These are phyloP conservation scores for Meloe dianella DNA, from an alignment of 2,888 invertebrate species.

Conservation along the genomic window DNA sequence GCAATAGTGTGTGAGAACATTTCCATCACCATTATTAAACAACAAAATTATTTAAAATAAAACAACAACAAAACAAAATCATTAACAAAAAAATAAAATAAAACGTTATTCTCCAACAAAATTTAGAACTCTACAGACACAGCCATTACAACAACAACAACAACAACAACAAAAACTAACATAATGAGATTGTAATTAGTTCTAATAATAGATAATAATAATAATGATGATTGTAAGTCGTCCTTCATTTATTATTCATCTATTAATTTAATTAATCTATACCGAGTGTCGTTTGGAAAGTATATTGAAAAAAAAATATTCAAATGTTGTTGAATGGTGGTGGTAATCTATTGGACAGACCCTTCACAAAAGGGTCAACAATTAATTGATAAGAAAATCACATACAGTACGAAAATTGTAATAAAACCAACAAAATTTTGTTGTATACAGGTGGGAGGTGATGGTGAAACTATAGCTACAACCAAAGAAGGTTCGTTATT, in stretches of 20 bases:
- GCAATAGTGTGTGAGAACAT: background rate
- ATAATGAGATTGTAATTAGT: background rate
- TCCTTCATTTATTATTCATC: background rate
- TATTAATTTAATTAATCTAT: background rate
- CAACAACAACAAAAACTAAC: background rate
- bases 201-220: constrained; percentile 4
- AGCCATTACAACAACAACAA: background rate
- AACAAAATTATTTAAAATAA: background rate
- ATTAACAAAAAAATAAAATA: background rate
- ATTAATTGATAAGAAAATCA: constrained; percentile 50
- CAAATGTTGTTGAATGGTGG: constrained; percentile 66
- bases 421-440: constrained; percentile 54
- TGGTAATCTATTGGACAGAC: constrained; percentile 70
- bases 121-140: background rate
- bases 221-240: constrained; percentile 15
- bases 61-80: background rate
- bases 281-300: constrained; percentile 25
- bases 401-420: constrained; percentile 56
- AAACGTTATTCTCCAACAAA: background rate
- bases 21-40: background rate
- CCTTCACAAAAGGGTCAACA: constrained; percentile 57
- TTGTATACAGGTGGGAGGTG: constrained; percentile 62
- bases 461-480: constrained; percentile 80
- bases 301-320: too few relatives aligned
- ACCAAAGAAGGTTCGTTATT: constrained; percentile 80